Evolutionary conservation across 2,113 vertebrate species (phyloP).

Genomic region (Odobenus rosmarus): DNA sequence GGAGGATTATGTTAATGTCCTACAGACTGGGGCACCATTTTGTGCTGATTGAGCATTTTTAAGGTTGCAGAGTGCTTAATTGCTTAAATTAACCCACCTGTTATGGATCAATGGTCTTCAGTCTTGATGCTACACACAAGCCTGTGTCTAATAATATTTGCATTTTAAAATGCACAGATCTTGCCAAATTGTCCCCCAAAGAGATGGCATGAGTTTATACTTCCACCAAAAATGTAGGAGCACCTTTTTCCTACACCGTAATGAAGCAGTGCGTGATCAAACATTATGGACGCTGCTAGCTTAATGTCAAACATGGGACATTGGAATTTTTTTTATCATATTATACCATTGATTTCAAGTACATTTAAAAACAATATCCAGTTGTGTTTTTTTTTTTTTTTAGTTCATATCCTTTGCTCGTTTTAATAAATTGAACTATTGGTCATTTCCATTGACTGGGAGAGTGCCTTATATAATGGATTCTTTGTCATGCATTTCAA

Average conservation of each 20-base stretch:
- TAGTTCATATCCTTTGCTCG: neutral
- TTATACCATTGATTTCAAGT: neutral
- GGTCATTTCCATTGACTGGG: neutral
- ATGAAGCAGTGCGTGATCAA: too few species aligned
- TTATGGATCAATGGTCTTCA: neutral
- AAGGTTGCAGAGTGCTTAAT: neutral
- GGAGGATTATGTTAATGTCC: neutral
- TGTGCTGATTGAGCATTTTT: neutral
- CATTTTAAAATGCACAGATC: neutral
- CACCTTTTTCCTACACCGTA: neutral
- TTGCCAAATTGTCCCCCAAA: neutral
- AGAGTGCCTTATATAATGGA: neutral
- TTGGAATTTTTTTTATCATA: neutral
- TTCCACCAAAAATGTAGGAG: neutral
- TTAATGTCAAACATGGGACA: too few species aligned
- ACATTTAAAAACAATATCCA: neutral
- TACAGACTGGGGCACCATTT: neutral
- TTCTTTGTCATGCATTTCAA: neutral
- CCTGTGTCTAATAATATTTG: too few species aligned
- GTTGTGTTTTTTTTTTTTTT: neutral
- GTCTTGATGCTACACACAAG: neutral
- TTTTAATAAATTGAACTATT: neutral
- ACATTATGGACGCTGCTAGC: neutral
- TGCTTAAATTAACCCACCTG: neutral
- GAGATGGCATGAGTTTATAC: neutral